phyloP scores from a whole-genome alignment of 1,140 invertebrate species.

The Tyrophagus putrescentiae region DNA sequence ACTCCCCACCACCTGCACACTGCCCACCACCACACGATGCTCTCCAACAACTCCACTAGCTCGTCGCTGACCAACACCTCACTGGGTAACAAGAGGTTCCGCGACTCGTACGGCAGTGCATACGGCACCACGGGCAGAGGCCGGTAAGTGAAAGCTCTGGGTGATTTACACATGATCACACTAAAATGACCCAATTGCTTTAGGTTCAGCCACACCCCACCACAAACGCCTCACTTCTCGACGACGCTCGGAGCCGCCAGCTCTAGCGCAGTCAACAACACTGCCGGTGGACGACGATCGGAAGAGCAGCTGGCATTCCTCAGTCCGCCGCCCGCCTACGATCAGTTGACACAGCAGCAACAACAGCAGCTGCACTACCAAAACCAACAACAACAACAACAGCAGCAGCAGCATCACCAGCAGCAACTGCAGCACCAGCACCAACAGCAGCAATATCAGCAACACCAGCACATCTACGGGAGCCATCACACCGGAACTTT shows the following conservation, averaged over 20 bases:
- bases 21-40: slow-evolving; percentile 5
- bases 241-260: slow-evolving; percentile 30
- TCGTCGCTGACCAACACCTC: slow-evolving; percentile 37
- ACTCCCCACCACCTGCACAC: slow-evolving; percentile 22
- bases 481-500: slow-evolving; percentile 4
- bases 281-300: slow-evolving; percentile 8
- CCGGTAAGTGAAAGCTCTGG: slow-evolving; percentile 11
- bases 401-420: slow-evolving; percentile 16
- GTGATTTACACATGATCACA: neutral
- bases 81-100: slow-evolving; percentile 37
- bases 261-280: neutral
- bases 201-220: slow-evolving; percentile 36
- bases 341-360: slow-evolving; percentile 20
- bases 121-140: slow-evolving; percentile 23
- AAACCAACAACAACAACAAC: slow-evolving; percentile 13
- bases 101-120: slow-evolving; percentile 45
- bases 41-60: slow-evolving; percentile 12
- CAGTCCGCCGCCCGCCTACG: slow-evolving; percentile 24
- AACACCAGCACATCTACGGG: slow-evolving; percentile 20
- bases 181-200: slow-evolving; percentile 35
- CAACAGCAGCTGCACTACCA: slow-evolving; percentile 5
- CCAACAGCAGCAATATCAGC: slow-evolving; percentile 21
- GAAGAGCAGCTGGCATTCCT: slow-evolving; percentile 24
- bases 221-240: slow-evolving; percentile 36
- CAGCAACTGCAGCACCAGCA: slow-evolving; percentile 12